Conservation (phyloP, 2,113 vertebrate genomes). For the Hippocampus barbouri region DNA sequence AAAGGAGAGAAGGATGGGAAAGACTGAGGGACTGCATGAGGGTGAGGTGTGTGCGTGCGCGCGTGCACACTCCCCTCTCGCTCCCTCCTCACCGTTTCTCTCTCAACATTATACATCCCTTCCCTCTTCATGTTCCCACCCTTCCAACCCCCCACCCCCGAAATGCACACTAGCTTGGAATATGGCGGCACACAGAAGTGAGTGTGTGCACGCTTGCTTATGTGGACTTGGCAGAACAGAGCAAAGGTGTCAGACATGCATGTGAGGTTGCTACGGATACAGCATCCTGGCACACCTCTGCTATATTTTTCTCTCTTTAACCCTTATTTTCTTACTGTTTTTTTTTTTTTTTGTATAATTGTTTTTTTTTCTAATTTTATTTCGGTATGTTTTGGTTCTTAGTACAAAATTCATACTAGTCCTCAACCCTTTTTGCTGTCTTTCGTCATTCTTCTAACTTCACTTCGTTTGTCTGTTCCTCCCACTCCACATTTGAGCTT, state of each 20-base stretch:
- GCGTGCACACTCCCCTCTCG: slow-evolving; percentile 23
- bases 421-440: slow-evolving; percentile 34
- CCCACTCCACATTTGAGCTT: slow-evolving; percentile 56
- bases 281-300: slow-evolving; percentile 57
- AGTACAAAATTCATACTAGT: slow-evolving; percentile 68
- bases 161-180: slow-evolving; percentile 60
- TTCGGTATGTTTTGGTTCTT: slow-evolving; percentile 63
- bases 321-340: slow-evolving; percentile 51
- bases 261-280: slow-evolving; percentile 68
- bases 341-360: not conserved
- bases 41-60: slow-evolving; percentile 20
- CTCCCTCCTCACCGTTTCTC: slow-evolving; percentile 35
- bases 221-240: slow-evolving; percentile 65
- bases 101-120: not conserved
- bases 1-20: slow-evolving; percentile 47
- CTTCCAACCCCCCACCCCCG: slow-evolving; percentile 22
- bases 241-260: slow-evolving; percentile 72
- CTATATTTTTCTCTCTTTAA: slow-evolving; percentile 50
- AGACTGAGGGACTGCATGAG: slow-evolving; percentile 45
- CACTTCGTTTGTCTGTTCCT: slow-evolving; percentile 35
- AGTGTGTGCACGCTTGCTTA: slow-evolving; percentile 59
- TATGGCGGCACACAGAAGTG: slow-evolving; percentile 44
- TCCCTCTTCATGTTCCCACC: not conserved
- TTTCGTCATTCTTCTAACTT: slow-evolving; percentile 48
- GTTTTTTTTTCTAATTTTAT: slow-evolving; percentile 68